phyloP scores from a whole-genome alignment of 2,888 invertebrate genomes.

The Fragum fragum region DNA sequence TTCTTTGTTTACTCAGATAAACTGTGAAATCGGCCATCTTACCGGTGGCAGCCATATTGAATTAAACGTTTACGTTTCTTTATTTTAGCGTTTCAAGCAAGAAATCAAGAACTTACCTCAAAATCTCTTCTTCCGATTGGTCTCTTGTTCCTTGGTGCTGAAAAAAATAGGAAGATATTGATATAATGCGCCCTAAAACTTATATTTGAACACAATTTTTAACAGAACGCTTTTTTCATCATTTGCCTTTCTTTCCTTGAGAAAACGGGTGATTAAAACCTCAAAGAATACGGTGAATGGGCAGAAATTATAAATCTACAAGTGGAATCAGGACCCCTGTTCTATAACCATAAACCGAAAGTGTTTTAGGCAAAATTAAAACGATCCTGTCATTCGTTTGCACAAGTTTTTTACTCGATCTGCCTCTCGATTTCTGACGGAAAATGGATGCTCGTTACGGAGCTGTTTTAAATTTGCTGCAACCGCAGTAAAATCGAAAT shows the following conservation, averaged over 20 bases:
- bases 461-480: slow-evolving; percentile 53
- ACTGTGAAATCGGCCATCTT: slow-evolving; percentile 7
- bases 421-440: neutral
- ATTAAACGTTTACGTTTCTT: slow-evolving; percentile 13
- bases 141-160: slow-evolving; percentile 76
- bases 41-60: slow-evolving; percentile 63
- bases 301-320: too few relatives aligned
- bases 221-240: too few relatives aligned
- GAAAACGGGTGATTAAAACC: too few relatives aligned
- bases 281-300: too few relatives aligned
- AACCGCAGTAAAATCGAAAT: slow-evolving; percentile 43
- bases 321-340: too few relatives aligned
- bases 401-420: neutral
- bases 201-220: too few relatives aligned
- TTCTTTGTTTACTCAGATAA: neutral
- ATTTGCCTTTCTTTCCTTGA: too few relatives aligned
- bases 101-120: slow-evolving; percentile 64
- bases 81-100: neutral
- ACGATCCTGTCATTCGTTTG: neutral
- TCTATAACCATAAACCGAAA: too few relatives aligned
- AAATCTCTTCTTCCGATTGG: slow-evolving; percentile 64
- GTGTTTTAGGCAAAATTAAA: too few relatives aligned
- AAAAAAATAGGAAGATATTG: slow-evolving; percentile 36
- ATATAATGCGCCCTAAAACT: too few relatives aligned
- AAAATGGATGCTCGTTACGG: slow-evolving; percentile 6